These are phyloP conservation scores for Trachurus trachurus DNA, from an alignment of 2,797 vertebrate genomes.

Conservation along the genomic window DNA sequence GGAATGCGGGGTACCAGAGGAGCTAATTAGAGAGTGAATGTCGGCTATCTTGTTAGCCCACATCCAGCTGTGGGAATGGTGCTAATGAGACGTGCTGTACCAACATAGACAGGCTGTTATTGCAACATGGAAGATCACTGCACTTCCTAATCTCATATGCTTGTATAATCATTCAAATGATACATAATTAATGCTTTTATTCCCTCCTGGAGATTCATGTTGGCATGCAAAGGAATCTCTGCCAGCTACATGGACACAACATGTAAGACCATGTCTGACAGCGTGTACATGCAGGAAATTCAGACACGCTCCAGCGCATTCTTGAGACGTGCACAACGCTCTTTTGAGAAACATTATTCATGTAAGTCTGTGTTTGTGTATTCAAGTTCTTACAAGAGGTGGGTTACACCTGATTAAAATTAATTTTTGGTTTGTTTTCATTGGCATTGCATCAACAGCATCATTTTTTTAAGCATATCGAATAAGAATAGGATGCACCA, in stretches of 20 bases:
- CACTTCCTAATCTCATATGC: slow-evolving; percentile 75
- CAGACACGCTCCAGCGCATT: slow-evolving; percentile 54
- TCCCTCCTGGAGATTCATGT: slow-evolving; percentile 63
- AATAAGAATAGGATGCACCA: neutral
- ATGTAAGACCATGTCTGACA: slow-evolving; percentile 69
- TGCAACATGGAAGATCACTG: slow-evolving; percentile 76
- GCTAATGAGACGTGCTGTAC: slow-evolving; percentile 78
- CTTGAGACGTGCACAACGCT: slow-evolving; percentile 35
- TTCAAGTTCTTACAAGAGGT: neutral
- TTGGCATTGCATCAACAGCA: neutral
- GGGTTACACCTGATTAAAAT: slow-evolving; percentile 1
- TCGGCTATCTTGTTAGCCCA: slow-evolving; percentile 79
- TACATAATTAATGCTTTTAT: slow-evolving; percentile 78
- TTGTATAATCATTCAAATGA: slow-evolving; percentile 78
- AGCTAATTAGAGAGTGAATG: slow-evolving; percentile 80
- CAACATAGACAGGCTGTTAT: slow-evolving; percentile 73
- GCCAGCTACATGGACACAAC: slow-evolving; percentile 56
- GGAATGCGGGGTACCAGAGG: slow-evolving; percentile 74
- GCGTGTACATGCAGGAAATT: slow-evolving; percentile 45
- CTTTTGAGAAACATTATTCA: slow-evolving; percentile 41
- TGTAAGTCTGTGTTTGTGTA: slow-evolving; percentile 26
- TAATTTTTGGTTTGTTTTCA: slow-evolving; percentile 11
- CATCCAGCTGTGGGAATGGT: slow-evolving; percentile 77
- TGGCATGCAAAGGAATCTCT: slow-evolving; percentile 58
- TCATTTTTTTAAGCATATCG: neutral